Conservation (phyloP, 2,888 invertebrate species). For the Automeris io region DNA sequence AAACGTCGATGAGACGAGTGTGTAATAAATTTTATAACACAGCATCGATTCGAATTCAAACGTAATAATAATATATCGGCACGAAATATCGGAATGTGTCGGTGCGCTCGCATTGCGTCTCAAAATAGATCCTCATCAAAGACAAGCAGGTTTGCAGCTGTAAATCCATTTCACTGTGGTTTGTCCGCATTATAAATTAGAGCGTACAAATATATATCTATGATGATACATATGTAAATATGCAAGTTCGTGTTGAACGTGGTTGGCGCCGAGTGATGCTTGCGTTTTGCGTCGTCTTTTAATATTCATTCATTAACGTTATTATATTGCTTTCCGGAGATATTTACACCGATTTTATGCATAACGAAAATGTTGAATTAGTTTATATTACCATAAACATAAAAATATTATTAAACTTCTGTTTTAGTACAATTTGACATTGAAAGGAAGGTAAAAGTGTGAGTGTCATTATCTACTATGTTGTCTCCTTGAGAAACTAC, state of each 20-base stretch:
- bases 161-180: slow-evolving; percentile 76
- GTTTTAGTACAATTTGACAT: slow-evolving; percentile 27
- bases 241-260: slow-evolving; percentile 33
- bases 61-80: slow-evolving; percentile 75
- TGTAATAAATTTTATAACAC: slow-evolving; percentile 75
- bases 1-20: slow-evolving; percentile 65
- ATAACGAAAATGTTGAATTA: no score
- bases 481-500: slow-evolving; percentile 46
- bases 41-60: slow-evolving; percentile 68
- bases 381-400: no score
- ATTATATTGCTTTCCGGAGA: no score
- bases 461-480: slow-evolving; percentile 36
- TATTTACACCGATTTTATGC: no score
- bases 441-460: slow-evolving; percentile 1
- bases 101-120: slow-evolving; percentile 67
- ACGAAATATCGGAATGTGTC: slow-evolving; percentile 72
- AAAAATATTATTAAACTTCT: no score
- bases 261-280: slow-evolving; percentile 27
- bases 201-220: slow-evolving; percentile 28
- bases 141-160: slow-evolving; percentile 76
- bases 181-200: slow-evolving; percentile 75
- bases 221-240: slow-evolving; percentile 18
- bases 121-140: slow-evolving; percentile 76
- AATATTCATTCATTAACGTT: slow-evolving; percentile 58
- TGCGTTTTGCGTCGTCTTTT: slow-evolving; percentile 44